These are phyloP conservation scores for Apostichopus leukothele DNA, from an alignment of 53 echinoderm and acorn worm species.

Conservation along the genomic window DNA sequence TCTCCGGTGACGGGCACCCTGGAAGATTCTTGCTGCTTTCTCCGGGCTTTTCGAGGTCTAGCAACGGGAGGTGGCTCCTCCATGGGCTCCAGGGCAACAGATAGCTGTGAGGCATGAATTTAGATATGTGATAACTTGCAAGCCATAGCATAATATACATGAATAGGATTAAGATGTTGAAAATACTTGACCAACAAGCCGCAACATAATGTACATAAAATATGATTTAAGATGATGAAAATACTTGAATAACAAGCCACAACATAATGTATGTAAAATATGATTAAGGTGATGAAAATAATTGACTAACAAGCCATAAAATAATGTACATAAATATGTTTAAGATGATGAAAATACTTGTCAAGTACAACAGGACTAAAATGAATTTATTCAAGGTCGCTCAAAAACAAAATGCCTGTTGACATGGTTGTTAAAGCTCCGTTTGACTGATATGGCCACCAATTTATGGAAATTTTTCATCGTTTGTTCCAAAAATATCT, in stretches of 20 bases:
- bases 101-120: constrained; percentile 57
- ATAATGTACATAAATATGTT: too few relatives aligned
- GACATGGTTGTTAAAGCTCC: too few relatives aligned
- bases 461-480: too few relatives aligned
- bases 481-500: too few relatives aligned
- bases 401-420: too few relatives aligned
- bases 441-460: too few relatives aligned
- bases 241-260: neutral
- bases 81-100: constrained; percentile 68
- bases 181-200: neutral
- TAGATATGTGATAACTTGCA: too few relatives aligned
- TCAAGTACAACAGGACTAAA: too few relatives aligned
- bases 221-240: neutral
- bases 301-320: neutral
- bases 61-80: constrained; percentile 47
- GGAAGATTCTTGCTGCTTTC: constrained; percentile 51
- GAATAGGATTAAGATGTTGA: neutral
- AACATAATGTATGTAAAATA: neutral
- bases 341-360: neutral
- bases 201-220: neutral
- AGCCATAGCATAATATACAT: too few relatives aligned
- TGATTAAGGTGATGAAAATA: neutral
- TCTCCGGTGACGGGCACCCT: constrained; percentile 26
- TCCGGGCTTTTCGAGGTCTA: constrained; percentile 40
- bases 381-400: too few relatives aligned